Conservation (phyloP, 2,797 vertebrate genomes). For the Ataeniobius toweri region DNA sequence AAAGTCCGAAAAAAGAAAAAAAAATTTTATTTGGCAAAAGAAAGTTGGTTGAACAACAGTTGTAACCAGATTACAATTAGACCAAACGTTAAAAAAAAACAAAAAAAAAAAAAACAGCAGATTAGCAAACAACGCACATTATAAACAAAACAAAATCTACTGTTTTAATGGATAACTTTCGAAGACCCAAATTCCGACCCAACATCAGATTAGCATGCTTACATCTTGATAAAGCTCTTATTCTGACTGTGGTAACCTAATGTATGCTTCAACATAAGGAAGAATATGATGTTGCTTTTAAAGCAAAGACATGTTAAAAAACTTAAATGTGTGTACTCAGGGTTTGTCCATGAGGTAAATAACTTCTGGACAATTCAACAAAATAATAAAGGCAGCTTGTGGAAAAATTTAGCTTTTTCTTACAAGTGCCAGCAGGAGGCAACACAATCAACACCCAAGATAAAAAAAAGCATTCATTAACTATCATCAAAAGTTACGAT, state of each 20-base stretch:
- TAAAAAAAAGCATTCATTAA: neutral
- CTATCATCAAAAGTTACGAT: neutral
- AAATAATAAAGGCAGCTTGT: neutral
- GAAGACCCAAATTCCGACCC: slow-evolving; percentile 19
- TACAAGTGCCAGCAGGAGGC: slow-evolving; percentile 18
- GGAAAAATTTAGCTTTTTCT: slow-evolving; percentile 9
- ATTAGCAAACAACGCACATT: slow-evolving; percentile 20
- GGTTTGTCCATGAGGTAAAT: neutral
- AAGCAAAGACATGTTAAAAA: neutral
- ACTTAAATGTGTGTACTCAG: neutral
- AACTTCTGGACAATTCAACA: neutral
- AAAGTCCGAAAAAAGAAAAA: neutral
- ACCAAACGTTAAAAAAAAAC: neutral
- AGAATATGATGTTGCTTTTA: neutral
- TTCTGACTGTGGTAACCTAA: neutral
- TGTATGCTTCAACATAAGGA: neutral
- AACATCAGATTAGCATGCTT: neutral
- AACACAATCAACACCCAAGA: neutral
- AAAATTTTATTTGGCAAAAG: neutral
- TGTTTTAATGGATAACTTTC: slow-evolving; percentile 11
- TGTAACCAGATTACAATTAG: slow-evolving; percentile 11
- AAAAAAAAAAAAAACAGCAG: neutral
- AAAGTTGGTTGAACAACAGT: slow-evolving; percentile 6
- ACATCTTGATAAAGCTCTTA: neutral
- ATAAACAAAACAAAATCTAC: slow-evolving; percentile 20